phyloP scores from a whole-genome alignment of 2,797 vertebrate genomes.

The Cebuella pygmaea region DNA sequence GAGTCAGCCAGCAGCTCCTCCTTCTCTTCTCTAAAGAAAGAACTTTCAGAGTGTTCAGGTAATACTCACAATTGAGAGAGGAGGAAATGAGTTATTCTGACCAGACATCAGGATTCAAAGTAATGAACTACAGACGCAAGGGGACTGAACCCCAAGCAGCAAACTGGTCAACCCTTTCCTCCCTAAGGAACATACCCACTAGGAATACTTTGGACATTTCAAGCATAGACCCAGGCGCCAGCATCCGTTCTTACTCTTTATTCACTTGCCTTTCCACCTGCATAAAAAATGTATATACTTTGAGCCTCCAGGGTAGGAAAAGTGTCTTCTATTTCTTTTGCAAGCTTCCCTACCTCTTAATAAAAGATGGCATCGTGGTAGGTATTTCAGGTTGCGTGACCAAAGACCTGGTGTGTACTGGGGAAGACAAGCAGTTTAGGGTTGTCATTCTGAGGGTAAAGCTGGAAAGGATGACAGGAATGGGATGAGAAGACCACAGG shows the following conservation, averaged over 20 bases:
- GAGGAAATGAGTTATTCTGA: background rate
- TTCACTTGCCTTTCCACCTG: background rate
- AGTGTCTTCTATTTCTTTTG: background rate
- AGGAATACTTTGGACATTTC: background rate
- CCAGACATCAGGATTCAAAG: background rate
- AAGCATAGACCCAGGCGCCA: background rate
- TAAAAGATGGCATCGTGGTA: background rate
- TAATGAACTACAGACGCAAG: background rate
- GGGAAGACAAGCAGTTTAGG: background rate
- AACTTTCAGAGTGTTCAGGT: background rate
- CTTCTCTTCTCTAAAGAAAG: background rate
- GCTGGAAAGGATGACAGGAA: background rate
- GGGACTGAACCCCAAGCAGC: background rate
- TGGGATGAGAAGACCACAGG: background rate
- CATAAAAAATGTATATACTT: background rate
- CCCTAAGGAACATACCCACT: background rate
- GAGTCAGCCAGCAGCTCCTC: background rate
- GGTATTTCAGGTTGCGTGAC: background rate
- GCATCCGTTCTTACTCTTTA: background rate
- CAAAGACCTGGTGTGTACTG: background rate
- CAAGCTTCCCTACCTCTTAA: background rate
- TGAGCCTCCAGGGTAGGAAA: background rate
- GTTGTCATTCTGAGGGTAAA: background rate
- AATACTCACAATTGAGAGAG: background rate
- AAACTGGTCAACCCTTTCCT: background rate